These are phyloP conservation scores for Tragelaphus buxtoni DNA, from an alignment of 2,113 vertebrate genomes.

Conservation along the genomic window DNA sequence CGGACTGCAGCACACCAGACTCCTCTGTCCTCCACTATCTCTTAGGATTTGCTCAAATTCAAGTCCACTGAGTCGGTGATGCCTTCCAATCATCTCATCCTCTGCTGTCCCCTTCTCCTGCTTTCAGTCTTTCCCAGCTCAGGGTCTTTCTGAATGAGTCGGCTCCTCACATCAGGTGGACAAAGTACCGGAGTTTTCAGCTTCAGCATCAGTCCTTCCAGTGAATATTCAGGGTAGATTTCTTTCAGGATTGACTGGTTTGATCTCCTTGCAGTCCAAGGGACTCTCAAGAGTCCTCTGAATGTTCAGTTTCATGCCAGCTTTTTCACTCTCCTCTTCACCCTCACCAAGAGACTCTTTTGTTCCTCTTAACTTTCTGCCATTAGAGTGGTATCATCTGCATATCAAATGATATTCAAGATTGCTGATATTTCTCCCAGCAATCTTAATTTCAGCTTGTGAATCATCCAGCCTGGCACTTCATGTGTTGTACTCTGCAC, in stretches of 20 bases:
- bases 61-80: neutral
- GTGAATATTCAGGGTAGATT: neutral
- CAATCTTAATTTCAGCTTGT: neutral
- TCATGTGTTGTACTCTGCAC: neutral
- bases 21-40: neutral
- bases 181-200: neutral
- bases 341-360: neutral
- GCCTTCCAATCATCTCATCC: neutral
- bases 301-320: neutral
- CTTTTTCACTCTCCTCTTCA: neutral
- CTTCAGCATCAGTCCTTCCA: neutral
- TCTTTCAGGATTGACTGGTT: neutral
- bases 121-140: neutral
- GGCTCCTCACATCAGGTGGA: neutral
- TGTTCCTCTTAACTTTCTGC: neutral
- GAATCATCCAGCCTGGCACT: neutral
- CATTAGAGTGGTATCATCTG: neutral
- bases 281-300: neutral
- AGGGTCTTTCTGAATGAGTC: neutral
- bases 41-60: neutral
- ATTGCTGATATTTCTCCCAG: neutral
- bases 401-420: neutral
- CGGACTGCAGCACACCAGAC: neutral
- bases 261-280: neutral
- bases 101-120: neutral